phyloP scores from a whole-genome alignment of 2,797 vertebrate genomes.

The Basileuterus tristriatus region DNA sequence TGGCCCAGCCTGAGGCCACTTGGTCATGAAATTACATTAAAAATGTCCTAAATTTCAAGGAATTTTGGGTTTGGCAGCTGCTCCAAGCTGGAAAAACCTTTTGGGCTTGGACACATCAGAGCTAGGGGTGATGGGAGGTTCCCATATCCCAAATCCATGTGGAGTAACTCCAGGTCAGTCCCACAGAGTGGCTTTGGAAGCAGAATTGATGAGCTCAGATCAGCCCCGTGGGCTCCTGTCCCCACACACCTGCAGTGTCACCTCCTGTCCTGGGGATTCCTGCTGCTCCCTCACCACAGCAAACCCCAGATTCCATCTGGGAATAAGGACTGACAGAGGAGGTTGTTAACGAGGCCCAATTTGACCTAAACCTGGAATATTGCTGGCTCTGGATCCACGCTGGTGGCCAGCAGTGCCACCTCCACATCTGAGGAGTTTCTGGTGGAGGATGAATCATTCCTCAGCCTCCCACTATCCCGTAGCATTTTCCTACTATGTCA shows the following conservation, averaged over 20 bases:
- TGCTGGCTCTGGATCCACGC: neutral
- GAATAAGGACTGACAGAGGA: neutral
- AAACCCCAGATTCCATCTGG: neutral
- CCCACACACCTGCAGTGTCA: accelerated
- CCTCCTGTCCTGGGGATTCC: neutral
- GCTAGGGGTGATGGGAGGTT: accelerated
- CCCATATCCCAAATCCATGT: neutral
- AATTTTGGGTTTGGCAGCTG: neutral
- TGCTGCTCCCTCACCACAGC: neutral
- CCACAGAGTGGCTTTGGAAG: neutral
- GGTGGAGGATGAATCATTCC: neutral
- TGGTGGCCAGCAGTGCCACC: neutral
- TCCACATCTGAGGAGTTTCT: neutral
- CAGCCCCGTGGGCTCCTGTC: neutral
- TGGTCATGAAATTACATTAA: neutral
- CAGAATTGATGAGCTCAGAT: neutral
- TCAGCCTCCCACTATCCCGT: neutral
- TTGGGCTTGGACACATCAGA: neutral
- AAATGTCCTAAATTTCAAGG: neutral
- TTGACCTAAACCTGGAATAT: neutral
- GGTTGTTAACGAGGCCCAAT: neutral
- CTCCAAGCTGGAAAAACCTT: neutral
- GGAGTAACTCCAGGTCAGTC: neutral
- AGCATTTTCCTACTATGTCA: neutral
- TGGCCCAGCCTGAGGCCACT: neutral